A percentile compares a stretch with the other conserved stretches of the same genome.
Evolutionary conservation across 2,888 invertebrate species (phyloP).

Genomic region (Meghimatium bilineatum): DNA sequence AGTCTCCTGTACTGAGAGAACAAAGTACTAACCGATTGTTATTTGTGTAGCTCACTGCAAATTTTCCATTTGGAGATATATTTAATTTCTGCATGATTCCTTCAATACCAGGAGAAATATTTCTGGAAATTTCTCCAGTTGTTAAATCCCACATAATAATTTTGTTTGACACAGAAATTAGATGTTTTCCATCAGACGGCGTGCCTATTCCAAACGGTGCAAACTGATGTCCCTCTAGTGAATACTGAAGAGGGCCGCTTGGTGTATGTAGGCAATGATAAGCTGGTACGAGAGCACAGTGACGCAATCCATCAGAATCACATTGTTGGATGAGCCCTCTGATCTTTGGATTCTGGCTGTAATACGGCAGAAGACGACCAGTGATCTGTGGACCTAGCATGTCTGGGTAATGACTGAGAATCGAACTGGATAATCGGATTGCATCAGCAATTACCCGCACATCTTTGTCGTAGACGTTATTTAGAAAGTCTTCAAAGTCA

Average conservation of each 20-base stretch:
- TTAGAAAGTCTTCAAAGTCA: conserved; percentile 93
- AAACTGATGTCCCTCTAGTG: conserved; percentile 97
- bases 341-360: conserved; percentile 88
- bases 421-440: conserved; percentile 91
- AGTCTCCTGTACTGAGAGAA: conserved; percentile 95
- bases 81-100: conserved; percentile 97
- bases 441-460: conserved; percentile 76
- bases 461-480: conserved; percentile 73
- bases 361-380: conserved; percentile 94
- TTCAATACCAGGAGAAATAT: conserved; percentile 88
- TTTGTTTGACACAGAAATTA: conserved; percentile 96
- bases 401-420: conserved; percentile 92
- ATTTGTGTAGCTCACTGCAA: conserved; percentile 96
- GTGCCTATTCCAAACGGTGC: conserved; percentile 81
- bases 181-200: conserved; percentile 79
- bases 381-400: conserved; percentile 97
- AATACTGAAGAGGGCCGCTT: conserved; percentile 98
- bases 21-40: conserved; percentile 94
- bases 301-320: conserved; percentile 90
- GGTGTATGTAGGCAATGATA: conserved; percentile 98
- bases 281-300: conserved; percentile 92
- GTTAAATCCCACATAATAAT: conserved; percentile 98
- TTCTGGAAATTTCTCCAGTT: conserved; percentile 94
- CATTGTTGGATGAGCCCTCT: conserved; percentile 92
- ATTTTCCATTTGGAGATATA: conserved; percentile 95